These are phyloP conservation scores for Coregonus sp. DNA, from an alignment of 2,797 vertebrate species.

Conservation along the genomic window DNA sequence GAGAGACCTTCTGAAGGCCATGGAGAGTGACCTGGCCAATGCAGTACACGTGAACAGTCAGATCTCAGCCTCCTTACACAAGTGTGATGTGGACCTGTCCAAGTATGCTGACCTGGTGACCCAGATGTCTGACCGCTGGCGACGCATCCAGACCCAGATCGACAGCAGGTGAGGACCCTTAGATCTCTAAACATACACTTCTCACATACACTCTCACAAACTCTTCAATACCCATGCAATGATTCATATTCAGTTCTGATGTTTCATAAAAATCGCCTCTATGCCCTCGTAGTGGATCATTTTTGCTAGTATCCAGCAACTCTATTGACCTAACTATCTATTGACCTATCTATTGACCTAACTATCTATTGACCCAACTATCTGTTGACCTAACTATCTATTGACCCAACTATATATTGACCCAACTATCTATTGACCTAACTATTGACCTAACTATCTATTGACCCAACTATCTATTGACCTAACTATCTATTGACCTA, in stretches of 20 bases:
- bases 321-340: constrained; percentile 16
- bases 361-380: too few relatives aligned
- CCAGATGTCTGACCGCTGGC: constrained; percentile 90
- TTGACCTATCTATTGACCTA: too few relatives aligned
- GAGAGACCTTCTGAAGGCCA: constrained; percentile 79
- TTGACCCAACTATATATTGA: too few relatives aligned
- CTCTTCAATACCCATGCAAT: neutral
- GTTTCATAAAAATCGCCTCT: too few relatives aligned
- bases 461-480: too few relatives aligned
- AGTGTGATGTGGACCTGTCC: constrained; percentile 89
- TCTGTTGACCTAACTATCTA: neutral
- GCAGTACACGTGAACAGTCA: constrained; percentile 83
- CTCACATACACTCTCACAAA: neutral
- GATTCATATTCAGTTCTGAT: too few relatives aligned
- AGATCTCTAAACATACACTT: neutral
- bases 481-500: too few relatives aligned
- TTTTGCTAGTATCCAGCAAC: constrained; percentile 14
- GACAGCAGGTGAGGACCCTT: constrained; percentile 81
- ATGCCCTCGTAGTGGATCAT: too few relatives aligned
- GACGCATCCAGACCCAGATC: constrained; percentile 89
- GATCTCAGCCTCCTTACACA: constrained; percentile 83
- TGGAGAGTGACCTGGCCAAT: constrained; percentile 86
- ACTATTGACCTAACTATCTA: too few relatives aligned
- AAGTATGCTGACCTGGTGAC: constrained; percentile 85
- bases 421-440: too few relatives aligned